A percentile compares a stretch with the other conserved stretches of the same genome.
phyloP scores from a whole-genome alignment of 2,797 vertebrate species.

The Salarias fasciatus region DNA sequence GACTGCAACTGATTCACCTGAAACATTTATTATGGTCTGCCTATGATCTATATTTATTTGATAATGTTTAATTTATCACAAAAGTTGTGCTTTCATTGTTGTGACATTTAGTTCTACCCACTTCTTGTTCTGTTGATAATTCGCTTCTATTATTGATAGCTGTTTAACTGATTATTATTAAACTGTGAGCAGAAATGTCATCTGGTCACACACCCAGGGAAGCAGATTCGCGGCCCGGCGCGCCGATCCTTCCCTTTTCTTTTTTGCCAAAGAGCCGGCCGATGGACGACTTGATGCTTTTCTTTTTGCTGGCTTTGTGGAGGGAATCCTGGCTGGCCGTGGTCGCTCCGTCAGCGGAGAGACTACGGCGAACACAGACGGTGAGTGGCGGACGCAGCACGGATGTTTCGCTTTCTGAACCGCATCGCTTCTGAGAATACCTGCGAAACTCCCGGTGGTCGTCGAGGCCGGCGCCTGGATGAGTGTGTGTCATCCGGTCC shows the following conservation, averaged over 20 bases:
- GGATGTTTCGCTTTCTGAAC: too few relatives aligned
- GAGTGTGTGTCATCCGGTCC: slow-evolving; percentile 92
- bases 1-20: too few relatives aligned
- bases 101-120: too few relatives aligned
- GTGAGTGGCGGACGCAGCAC: too few relatives aligned
- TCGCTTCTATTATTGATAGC: not conserved
- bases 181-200: not conserved
- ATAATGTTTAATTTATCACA: too few relatives aligned
- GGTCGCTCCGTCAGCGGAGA: slow-evolving; percentile 81
- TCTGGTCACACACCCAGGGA: slow-evolving; percentile 84
- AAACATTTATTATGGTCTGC: too few relatives aligned
- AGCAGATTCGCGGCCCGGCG: slow-evolving; percentile 86
- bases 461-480: slow-evolving; percentile 88
- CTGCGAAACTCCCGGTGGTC: slow-evolving; percentile 89
- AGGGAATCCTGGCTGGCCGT: slow-evolving; percentile 90
- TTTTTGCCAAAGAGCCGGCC: slow-evolving; percentile 94
- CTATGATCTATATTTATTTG: too few relatives aligned
- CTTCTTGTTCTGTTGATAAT: not conserved
- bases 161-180: too few relatives aligned
- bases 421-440: slow-evolving; percentile 44
- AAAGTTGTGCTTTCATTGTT: not conserved
- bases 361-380: slow-evolving; percentile 53
- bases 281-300: slow-evolving; percentile 95
- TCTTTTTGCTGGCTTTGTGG: slow-evolving; percentile 95
- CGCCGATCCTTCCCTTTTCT: slow-evolving; percentile 91